Evolutionary conservation across 2,797 vertebrate species (phyloP).

Genomic region (Syngnathus acus): DNA sequence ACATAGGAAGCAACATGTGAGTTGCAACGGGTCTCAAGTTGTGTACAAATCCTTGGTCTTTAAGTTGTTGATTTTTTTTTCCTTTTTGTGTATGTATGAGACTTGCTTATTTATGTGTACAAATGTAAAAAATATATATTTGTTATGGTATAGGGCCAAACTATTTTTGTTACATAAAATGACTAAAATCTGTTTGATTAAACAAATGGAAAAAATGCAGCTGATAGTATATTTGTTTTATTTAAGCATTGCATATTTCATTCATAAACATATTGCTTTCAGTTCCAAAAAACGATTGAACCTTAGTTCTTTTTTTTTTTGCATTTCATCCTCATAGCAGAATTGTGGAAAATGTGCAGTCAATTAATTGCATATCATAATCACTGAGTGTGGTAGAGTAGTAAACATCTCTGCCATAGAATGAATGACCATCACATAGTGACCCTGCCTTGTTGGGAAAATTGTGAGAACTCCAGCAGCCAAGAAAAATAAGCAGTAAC

Average conservation of each 20-base stretch:
- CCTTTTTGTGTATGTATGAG: conserved; percentile 19
- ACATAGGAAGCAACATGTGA: conserved; percentile 6
- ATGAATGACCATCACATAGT: not conserved
- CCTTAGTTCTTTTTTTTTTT: conserved; percentile 6
- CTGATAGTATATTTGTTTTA: conserved; percentile 41
- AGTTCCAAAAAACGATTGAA: not conserved
- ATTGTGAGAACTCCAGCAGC: not conserved
- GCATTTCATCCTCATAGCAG: conserved; percentile 46
- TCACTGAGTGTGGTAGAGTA: not conserved
- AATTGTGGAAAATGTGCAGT: conserved; percentile 24
- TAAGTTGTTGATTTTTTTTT: conserved; percentile 31
- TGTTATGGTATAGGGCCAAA: conserved; percentile 20
- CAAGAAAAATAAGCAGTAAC: not conserved
- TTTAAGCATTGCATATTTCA: conserved; percentile 58
- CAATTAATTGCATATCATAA: not conserved
- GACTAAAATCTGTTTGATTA: conserved; percentile 50
- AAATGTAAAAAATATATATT: conserved; percentile 57
- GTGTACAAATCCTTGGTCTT: conserved; percentile 27
- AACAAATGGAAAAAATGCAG: conserved; percentile 37
- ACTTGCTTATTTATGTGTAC: conserved; percentile 62
- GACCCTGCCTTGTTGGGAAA: not conserved
- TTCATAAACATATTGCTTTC: conserved; percentile 59
- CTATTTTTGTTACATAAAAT: conserved; percentile 15
- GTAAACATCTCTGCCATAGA: not conserved
- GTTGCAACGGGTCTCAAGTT: conserved; percentile 8